A percentile compares a stretch with the other conserved stretches of the same genome.
phyloP scores from a whole-genome alignment of 1,140 invertebrate genomes.

The Melanaphis sacchari region DNA sequence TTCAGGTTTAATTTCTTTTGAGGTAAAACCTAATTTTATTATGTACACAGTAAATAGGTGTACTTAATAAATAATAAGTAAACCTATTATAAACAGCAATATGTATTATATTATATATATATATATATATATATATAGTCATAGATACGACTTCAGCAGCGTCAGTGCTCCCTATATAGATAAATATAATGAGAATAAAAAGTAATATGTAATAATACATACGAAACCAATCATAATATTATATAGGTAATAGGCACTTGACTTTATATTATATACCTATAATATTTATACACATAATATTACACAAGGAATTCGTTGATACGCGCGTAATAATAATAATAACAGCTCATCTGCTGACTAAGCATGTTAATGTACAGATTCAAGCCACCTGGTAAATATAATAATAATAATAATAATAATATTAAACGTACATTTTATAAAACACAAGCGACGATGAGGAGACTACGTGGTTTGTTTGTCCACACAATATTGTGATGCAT shows the following conservation, averaged over 20 bases:
- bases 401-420: conserved; percentile 13
- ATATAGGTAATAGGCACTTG: not conserved
- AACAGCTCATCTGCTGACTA: not conserved
- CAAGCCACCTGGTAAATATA: not conserved
- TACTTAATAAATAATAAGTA: not conserved
- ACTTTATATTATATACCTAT: not conserved
- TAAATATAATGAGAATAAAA: not conserved
- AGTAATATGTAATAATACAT: not conserved
- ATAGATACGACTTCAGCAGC: not conserved
- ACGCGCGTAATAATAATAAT: not conserved
- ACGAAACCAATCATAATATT: not conserved
- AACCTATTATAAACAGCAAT: not conserved
- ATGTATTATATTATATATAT: no score
- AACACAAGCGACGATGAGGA: not conserved
- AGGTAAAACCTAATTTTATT: not conserved
- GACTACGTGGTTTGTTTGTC: not conserved
- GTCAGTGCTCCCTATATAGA: not conserved
- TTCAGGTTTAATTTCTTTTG: not conserved
- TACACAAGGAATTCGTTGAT: not conserved
- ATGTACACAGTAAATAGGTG: not conserved
- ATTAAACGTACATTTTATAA: not conserved
- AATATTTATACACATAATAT: not conserved
- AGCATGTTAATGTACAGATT: not conserved
- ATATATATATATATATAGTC: not conserved
- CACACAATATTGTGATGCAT: not conserved